These are phyloP conservation scores for Slavum lentiscoides DNA, from an alignment of 2,888 invertebrate genomes.

Conservation along the genomic window DNA sequence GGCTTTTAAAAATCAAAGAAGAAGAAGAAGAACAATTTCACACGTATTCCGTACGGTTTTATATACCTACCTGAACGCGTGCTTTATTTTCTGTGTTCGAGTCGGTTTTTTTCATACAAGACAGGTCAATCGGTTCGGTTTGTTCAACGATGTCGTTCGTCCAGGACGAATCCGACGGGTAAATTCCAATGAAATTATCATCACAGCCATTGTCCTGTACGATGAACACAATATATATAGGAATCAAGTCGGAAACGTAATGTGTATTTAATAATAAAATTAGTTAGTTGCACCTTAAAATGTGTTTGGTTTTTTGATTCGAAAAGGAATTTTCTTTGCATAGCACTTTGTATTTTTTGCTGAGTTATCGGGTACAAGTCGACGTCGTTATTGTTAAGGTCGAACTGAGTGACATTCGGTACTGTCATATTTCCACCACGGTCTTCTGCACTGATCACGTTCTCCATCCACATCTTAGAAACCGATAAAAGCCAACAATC, in stretches of 20 bases:
- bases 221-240: neutral
- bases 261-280: neutral
- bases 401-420: neutral
- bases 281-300: neutral
- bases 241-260: too few relatives aligned
- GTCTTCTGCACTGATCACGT: neutral
- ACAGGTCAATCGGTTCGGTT: constrained; percentile 35
- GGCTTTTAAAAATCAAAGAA: too few relatives aligned
- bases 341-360: neutral
- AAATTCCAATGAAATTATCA: neutral
- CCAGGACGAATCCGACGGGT: neutral
- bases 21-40: too few relatives aligned
- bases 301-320: neutral
- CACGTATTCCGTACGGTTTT: neutral
- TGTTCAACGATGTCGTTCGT: neutral
- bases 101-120: constrained; percentile 14
- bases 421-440: neutral
- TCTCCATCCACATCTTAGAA: neutral
- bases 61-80: neutral
- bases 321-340: neutral
- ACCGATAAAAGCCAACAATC: neutral
- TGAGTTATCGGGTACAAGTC: neutral
- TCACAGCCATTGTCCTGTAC: neutral
- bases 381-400: neutral
- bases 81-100: neutral